Evolutionary conservation across 2,888 invertebrate species (phyloP).

Genomic region (Agrochola lota): DNA sequence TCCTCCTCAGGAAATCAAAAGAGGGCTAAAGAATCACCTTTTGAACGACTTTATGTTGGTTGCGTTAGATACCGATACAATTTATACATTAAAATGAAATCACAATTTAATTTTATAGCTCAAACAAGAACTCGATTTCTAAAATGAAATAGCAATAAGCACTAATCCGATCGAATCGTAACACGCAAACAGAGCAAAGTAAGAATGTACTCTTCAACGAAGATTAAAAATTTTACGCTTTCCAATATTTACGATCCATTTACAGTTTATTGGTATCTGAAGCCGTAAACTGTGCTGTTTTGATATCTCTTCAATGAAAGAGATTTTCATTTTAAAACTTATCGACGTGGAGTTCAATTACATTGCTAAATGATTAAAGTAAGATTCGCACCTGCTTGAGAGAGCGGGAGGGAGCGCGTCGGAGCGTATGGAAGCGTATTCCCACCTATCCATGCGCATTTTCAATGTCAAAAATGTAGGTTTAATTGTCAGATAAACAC

Average conservation of each 20-base stretch:
- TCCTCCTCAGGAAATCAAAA: background rate
- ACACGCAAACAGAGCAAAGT: conserved; percentile 13
- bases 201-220: conserved; percentile 25
- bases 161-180: conserved; percentile 17
- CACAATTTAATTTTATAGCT: background rate
- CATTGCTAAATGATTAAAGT: conserved; percentile 17
- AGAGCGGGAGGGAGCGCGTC: too few species aligned
- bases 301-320: conserved; percentile 44
- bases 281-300: conserved; percentile 52
- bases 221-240: conserved; percentile 61
- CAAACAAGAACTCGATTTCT: background rate
- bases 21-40: background rate
- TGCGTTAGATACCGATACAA: background rate
- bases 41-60: background rate
- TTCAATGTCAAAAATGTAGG: background rate
- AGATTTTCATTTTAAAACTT: conserved; percentile 36
- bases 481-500: too few species aligned
- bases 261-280: conserved; percentile 54
- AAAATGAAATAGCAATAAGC: conserved; percentile 12
- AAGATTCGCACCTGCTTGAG: background rate
- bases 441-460: background rate
- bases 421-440: too few species aligned
- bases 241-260: conserved; percentile 61
- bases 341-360: conserved; percentile 29
- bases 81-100: background rate